Conservation (phyloP, 2,888 invertebrate species). For the Thumatha senex region DNA sequence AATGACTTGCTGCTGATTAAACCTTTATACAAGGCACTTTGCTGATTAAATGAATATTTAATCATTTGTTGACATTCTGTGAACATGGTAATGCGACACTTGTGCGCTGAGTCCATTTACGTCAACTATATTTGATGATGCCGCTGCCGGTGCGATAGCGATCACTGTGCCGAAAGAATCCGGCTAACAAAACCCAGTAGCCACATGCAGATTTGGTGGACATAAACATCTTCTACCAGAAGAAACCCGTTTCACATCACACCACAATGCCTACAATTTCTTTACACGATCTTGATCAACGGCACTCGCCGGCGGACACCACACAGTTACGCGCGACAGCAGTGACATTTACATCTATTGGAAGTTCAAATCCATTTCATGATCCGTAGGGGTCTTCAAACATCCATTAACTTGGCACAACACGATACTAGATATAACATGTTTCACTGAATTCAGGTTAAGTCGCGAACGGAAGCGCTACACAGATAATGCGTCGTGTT, state of each 20-base stretch:
- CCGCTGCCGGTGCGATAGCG: constrained; percentile 40
- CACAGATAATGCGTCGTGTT: constrained; percentile 77
- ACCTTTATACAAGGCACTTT: constrained; percentile 24
- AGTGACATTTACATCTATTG: constrained; percentile 73
- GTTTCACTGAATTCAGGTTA: constrained; percentile 66
- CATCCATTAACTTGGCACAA: constrained; percentile 74
- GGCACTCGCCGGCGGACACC: constrained; percentile 62
- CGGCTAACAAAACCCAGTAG: constrained; percentile 52
- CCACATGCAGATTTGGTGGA: constrained; percentile 64
- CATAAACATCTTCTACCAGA: constrained; percentile 54
- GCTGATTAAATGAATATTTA: constrained; percentile 57
- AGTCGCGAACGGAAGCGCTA: constrained; percentile 71
- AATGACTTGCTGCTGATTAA: constrained; percentile 1
- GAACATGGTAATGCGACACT: constrained; percentile 65
- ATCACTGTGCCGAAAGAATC: constrained; percentile 50
- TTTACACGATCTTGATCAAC: constrained; percentile 63
- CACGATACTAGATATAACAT: constrained; percentile 66
- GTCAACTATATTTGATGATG: constrained; percentile 56
- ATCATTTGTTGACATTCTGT: constrained; percentile 62
- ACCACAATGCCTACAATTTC: constrained; percentile 66
- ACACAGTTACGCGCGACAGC: constrained; percentile 67
- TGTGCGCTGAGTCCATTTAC: constrained; percentile 53
- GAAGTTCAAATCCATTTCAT: constrained; percentile 63
- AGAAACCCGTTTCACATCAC: constrained; percentile 71
- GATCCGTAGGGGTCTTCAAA: constrained; percentile 57